These are phyloP conservation scores for Falco berigora DNA, from an alignment of 2,797 vertebrate genomes.

Conservation along the genomic window DNA sequence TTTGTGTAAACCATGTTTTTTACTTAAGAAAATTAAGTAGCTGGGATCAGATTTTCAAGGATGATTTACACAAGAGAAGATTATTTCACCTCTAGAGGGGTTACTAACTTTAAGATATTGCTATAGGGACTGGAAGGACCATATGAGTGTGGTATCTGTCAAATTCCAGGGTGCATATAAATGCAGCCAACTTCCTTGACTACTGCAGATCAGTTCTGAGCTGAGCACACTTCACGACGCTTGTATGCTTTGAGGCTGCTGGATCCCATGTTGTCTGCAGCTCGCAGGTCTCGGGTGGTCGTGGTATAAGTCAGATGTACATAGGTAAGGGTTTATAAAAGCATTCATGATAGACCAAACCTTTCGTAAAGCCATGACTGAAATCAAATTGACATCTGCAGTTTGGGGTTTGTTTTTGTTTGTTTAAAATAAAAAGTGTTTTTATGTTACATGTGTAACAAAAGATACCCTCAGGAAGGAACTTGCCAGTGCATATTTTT, in stretches of 20 bases:
- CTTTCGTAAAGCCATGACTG: slow-evolving; percentile 19
- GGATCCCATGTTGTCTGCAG: not conserved
- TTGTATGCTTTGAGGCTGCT: not conserved
- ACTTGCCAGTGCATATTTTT: slow-evolving; percentile 56
- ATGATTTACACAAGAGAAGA: not conserved
- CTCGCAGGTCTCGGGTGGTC: not conserved
- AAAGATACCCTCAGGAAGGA: slow-evolving; percentile 55
- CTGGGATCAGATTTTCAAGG: not conserved
- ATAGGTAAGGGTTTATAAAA: slow-evolving; percentile 1
- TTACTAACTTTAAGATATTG: not conserved
- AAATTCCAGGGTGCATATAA: not conserved
- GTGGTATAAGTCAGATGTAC: not conserved
- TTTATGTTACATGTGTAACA: not conserved
- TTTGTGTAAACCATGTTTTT: not conserved
- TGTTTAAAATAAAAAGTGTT: slow-evolving; percentile 31
- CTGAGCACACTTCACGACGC: not conserved
- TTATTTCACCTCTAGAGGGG: not conserved
- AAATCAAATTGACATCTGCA: slow-evolving; percentile 9
- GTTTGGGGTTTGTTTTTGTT: slow-evolving; percentile 11
- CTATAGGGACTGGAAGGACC: not conserved
- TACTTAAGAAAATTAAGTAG: not conserved
- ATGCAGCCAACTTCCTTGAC: not conserved
- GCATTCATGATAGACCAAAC: slow-evolving; percentile 13
- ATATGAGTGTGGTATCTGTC: not conserved
- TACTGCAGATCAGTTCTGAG: not conserved